Conservation (phyloP, 2,113 vertebrate species). For the Plecotus auritus region DNA sequence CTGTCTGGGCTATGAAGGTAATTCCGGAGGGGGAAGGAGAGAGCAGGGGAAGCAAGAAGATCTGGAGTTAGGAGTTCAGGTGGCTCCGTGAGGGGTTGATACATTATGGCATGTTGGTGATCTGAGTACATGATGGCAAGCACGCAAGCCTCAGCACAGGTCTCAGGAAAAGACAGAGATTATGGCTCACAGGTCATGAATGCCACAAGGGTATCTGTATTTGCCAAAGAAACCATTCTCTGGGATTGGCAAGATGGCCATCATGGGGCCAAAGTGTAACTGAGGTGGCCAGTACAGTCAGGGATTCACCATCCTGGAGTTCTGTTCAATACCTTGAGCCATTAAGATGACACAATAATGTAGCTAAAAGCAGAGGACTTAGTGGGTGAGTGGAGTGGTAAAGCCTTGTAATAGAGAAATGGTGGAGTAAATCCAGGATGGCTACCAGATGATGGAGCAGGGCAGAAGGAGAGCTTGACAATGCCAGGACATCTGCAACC, state of each 20-base stretch:
- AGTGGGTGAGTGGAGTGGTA: no score
- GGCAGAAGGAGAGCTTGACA: not conserved
- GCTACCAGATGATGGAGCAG: not conserved
- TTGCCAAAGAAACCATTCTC: not conserved
- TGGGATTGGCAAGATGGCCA: not conserved
- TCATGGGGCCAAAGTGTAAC: not conserved
- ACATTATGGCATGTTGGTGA: not conserved
- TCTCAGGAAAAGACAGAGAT: not conserved
- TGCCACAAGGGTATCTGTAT: not conserved
- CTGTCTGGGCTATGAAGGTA: not conserved
- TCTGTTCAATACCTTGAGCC: not conserved
- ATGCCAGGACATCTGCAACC: not conserved
- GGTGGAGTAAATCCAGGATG: not conserved
- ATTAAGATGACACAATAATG: accelerated
- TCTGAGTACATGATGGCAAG: not conserved
- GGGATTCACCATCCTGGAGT: not conserved
- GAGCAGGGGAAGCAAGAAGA: not conserved
- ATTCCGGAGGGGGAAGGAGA: not conserved
- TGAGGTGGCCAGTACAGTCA: not conserved
- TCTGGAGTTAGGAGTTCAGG: not conserved
- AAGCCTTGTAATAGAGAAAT: not conserved
- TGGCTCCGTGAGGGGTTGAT: not conserved
- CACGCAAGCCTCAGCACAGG: not conserved
- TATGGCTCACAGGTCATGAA: not conserved
- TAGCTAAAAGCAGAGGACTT: not conserved